Evolutionary conservation across 2,888 invertebrate species (phyloP).

Genomic region (Portevinia maculata): DNA sequence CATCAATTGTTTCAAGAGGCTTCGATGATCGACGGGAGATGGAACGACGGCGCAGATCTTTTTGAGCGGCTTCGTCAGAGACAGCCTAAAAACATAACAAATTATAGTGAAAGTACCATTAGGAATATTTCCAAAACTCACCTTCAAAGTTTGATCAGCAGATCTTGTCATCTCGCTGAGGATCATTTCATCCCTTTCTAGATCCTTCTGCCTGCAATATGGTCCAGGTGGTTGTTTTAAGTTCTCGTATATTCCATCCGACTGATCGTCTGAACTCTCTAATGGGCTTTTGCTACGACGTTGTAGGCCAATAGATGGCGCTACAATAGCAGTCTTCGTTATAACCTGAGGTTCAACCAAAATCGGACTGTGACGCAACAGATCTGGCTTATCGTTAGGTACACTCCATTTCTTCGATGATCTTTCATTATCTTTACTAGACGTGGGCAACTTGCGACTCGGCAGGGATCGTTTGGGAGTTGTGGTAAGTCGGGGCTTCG

Average conservation of each 20-base stretch:
- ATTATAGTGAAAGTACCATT: not conserved
- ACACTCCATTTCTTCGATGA: conserved; percentile 79
- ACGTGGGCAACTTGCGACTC: conserved; percentile 57
- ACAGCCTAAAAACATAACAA: conserved; percentile 81
- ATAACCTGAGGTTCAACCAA: conserved; percentile 75
- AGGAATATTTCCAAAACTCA: conserved; percentile 50
- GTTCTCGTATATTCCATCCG: conserved; percentile 67
- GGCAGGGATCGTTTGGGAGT: conserved; percentile 67
- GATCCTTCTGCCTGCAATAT: conserved; percentile 80
- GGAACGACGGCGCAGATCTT: conserved; percentile 81
- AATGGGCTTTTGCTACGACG: conserved; percentile 54
- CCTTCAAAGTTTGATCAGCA: conserved; percentile 85
- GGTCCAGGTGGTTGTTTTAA: conserved; percentile 64
- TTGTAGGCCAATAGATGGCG: conserved; percentile 58
- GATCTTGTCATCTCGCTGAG: conserved; percentile 85
- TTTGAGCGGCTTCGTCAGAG: conserved; percentile 83
- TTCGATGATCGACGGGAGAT: conserved; percentile 79
- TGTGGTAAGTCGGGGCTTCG: conserved; percentile 53
- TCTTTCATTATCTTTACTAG: conserved; percentile 36
- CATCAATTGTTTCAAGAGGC: conserved; percentile 82
- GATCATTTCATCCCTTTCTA: conserved; percentile 82
- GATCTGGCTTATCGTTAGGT: conserved; percentile 81
- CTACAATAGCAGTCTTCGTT: conserved; percentile 55
- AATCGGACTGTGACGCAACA: conserved; percentile 81
- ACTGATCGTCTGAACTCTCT: conserved; percentile 52